These are phyloP conservation scores for Apeira syringaria DNA, from an alignment of 2,888 invertebrate genomes.

Conservation along the genomic window DNA sequence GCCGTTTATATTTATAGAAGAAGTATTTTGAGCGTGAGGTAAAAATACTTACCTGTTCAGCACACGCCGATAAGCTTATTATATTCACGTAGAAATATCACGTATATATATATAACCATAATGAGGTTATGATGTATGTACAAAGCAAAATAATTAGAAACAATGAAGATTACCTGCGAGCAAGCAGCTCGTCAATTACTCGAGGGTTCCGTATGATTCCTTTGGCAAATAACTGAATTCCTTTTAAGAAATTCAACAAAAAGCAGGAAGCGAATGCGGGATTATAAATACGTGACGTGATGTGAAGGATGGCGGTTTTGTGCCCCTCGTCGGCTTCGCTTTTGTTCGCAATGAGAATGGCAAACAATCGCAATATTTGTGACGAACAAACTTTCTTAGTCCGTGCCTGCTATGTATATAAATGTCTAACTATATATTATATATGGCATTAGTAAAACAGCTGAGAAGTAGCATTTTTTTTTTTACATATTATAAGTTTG, in stretches of 20 bases:
- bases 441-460: too few relatives aligned
- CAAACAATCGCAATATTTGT: slow-evolving; percentile 49
- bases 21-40: neutral
- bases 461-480: too few relatives aligned
- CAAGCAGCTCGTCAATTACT: slow-evolving; percentile 36
- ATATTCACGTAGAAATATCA: too few relatives aligned
- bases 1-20: too few relatives aligned
- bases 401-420: slow-evolving; percentile 25
- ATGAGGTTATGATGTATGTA: too few relatives aligned
- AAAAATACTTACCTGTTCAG: too few relatives aligned
- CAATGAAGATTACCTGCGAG: slow-evolving; percentile 29
- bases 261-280: slow-evolving; percentile 75
- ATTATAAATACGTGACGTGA: slow-evolving; percentile 77
- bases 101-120: too few relatives aligned
- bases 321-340: slow-evolving; percentile 47
- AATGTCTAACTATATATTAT: too few relatives aligned
- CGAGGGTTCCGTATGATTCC: slow-evolving; percentile 43
- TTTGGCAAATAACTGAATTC: slow-evolving; percentile 56
- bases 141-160: slow-evolving; percentile 33
- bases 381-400: slow-evolving; percentile 31
- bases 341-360: slow-evolving; percentile 65
- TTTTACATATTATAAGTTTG: too few relatives aligned
- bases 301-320: slow-evolving; percentile 75
- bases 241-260: slow-evolving; percentile 70
- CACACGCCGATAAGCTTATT: too few relatives aligned